A percentile compares a stretch with the other conserved stretches of the same genome.
These are phyloP conservation scores for Drosophila paranaensis DNA, from an alignment of 2,888 invertebrate genomes.

Conservation along the genomic window DNA sequence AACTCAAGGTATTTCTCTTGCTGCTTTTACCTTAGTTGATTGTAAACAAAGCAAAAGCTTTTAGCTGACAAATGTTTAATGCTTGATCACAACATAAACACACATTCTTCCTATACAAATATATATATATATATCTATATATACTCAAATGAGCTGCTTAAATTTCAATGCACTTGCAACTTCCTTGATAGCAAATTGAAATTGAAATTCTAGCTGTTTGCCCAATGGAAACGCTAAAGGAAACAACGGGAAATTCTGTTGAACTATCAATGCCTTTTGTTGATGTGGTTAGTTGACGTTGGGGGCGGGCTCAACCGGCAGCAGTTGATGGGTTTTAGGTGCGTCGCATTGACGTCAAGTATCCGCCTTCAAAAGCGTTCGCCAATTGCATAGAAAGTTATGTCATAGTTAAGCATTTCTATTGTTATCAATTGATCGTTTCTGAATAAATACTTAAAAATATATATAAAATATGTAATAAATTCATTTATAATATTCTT, in stretches of 20 bases:
- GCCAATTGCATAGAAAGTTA: constrained; percentile 25
- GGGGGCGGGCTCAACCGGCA: constrained; percentile 9
- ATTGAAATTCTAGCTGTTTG: constrained; percentile 75
- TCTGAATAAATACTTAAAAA: background rate
- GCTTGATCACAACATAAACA: constrained; percentile 18
- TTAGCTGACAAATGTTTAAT: constrained; percentile 43
- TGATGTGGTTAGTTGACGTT: constrained; percentile 46
- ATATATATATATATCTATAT: constrained; percentile 12
- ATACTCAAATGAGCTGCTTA: constrained; percentile 30
- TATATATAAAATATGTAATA: background rate
- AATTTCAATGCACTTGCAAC: constrained; percentile 66
- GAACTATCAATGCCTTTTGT: constrained; percentile 31
- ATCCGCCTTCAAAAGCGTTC: constrained; percentile 7
- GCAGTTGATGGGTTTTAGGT: constrained; percentile 41
- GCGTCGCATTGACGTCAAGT: constrained; percentile 51
- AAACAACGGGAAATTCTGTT: constrained; percentile 54
- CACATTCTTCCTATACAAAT: constrained; percentile 1
- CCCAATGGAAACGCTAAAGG: constrained; percentile 49
- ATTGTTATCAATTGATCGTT: background rate
- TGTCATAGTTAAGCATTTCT: constrained; percentile 3
- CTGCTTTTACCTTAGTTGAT: constrained; percentile 4
- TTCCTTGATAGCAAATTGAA: constrained; percentile 71
- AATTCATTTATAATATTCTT: background rate
- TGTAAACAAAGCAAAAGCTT: constrained; percentile 48
- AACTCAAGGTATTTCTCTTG: constrained; percentile 29